These are phyloP conservation scores for Busseola fusca DNA, from an alignment of 2,888 invertebrate genomes.

Conservation along the genomic window DNA sequence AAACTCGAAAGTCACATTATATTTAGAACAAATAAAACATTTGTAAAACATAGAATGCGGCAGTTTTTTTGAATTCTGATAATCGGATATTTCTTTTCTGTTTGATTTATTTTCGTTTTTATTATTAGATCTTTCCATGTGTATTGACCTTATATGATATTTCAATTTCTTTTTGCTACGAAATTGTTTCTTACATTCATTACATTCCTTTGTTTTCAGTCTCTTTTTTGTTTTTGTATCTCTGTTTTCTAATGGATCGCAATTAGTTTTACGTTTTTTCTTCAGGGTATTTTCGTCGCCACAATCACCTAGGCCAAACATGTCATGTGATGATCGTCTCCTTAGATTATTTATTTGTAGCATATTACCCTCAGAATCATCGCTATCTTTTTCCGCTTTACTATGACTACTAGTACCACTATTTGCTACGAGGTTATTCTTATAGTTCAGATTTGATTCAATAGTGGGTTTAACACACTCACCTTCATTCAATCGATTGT, in stretches of 20 bases:
- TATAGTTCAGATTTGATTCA: slow-evolving; percentile 12
- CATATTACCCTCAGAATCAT: not conserved
- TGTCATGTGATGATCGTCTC: not conserved
- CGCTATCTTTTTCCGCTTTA: slow-evolving; percentile 12
- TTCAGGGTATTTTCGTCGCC: not conserved
- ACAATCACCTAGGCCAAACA: not conserved
- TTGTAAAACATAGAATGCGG: slow-evolving; percentile 46
- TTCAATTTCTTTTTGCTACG: slow-evolving; percentile 7
- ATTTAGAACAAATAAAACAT: slow-evolving; percentile 69
- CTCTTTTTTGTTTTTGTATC: not conserved
- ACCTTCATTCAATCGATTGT: slow-evolving; percentile 2
- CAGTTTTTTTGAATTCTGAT: slow-evolving; percentile 9
- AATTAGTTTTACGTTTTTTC: slow-evolving; percentile 5
- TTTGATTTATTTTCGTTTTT: slow-evolving; percentile 3
- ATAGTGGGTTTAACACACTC: not conserved
- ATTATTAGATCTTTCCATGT: not conserved
- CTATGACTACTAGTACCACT: not conserved
- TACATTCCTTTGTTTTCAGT: slow-evolving; percentile 20
- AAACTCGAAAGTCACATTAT: slow-evolving; percentile 52
- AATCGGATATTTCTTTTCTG: not conserved
- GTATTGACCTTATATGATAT: slow-evolving; percentile 17
- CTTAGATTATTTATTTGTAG: not conserved
- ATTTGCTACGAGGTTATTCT: slow-evolving; percentile 1
- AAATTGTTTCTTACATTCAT: slow-evolving; percentile 14
- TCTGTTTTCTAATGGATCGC: not conserved